Percentiles rank a stretch among this genome's conserved stretches.
These are phyloP conservation scores for Eupsilia transversa DNA, from an alignment of 2,888 invertebrate species.

Conservation along the genomic window DNA sequence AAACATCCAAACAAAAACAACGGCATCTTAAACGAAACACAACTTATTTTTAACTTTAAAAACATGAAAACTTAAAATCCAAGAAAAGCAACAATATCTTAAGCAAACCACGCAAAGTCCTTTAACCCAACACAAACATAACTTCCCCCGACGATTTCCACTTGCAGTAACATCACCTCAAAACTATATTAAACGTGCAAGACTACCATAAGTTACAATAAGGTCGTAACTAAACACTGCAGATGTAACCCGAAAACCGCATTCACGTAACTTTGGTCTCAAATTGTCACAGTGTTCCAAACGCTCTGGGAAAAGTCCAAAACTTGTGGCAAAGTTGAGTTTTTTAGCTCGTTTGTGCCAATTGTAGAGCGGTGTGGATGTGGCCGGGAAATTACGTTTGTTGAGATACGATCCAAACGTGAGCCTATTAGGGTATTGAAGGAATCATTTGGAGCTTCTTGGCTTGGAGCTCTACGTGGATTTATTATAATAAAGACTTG, in stretches of 20 bases:
- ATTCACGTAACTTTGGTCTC: slow-evolving; percentile 70
- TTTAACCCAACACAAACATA: not conserved
- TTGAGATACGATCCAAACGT: slow-evolving; percentile 66
- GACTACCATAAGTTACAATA: slow-evolving; percentile 61
- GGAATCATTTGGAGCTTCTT: slow-evolving; percentile 39
- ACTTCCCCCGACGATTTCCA: slow-evolving; percentile 11
- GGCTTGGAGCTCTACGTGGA: slow-evolving; percentile 18
- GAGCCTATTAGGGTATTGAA: slow-evolving; percentile 54
- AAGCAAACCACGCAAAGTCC: not conserved
- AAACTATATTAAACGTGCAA: slow-evolving; percentile 40
- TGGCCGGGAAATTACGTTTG: slow-evolving; percentile 73
- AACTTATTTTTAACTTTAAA: not conserved
- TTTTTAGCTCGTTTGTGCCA: slow-evolving; percentile 77
- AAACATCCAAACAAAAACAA: no score
- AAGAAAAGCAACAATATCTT: not conserved
- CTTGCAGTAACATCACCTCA: slow-evolving; percentile 23
- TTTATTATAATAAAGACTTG: slow-evolving; percentile 16
- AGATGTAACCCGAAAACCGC: slow-evolving; percentile 69
- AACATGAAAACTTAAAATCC: no score
- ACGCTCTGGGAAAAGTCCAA: slow-evolving; percentile 67
- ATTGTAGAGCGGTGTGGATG: slow-evolving; percentile 74
- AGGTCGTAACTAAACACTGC: slow-evolving; percentile 63
- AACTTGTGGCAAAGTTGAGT: slow-evolving; percentile 75
- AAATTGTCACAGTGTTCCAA: slow-evolving; percentile 71
- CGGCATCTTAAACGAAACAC: no score